phyloP scores from a whole-genome alignment of 92 coral and sea anemone species.

The Phenganax marumi region DNA sequence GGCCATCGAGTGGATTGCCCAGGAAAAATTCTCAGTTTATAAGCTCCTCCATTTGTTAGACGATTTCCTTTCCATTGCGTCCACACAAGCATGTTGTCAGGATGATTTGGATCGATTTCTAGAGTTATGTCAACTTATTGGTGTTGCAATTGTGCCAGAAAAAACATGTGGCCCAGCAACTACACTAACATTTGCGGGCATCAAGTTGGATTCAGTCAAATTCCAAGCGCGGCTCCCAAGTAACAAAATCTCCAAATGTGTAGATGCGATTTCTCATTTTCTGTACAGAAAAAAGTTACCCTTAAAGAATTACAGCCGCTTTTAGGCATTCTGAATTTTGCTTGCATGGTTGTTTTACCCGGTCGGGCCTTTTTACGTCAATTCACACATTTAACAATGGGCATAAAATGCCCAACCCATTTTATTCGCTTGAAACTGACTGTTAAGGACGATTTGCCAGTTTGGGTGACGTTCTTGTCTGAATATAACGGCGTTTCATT shows the following conservation, averaged over 20 bases:
- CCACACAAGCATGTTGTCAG: conserved; percentile 4
- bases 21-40: not conserved
- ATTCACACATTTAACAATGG: too few species aligned
- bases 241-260: conserved; percentile 53
- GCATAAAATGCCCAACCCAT: too few species aligned
- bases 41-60: conserved; percentile 49
- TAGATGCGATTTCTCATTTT: conserved; percentile 2
- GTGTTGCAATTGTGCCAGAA: conserved; percentile 44
- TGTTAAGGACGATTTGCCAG: too few species aligned
- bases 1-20: conserved; percentile 48
- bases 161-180: conserved; percentile 51
- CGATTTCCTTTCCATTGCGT: conserved; percentile 52
- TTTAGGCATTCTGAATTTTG: conserved; percentile 43
- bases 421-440: too few species aligned
- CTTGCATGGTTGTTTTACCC: conserved; percentile 55
- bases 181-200: conserved; percentile 56
- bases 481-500: too few species aligned
- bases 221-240: conserved; percentile 62
- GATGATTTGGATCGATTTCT: too few species aligned
- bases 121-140: conserved; percentile 35
- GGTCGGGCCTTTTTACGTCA: too few species aligned
- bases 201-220: conserved; percentile 56
- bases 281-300: conserved; percentile 35
- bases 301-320: conserved; percentile 47
- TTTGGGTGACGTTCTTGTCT: too few species aligned